phyloP scores from a whole-genome alignment of 2,797 vertebrate genomes.

The Chaetophractus vellerosus region DNA sequence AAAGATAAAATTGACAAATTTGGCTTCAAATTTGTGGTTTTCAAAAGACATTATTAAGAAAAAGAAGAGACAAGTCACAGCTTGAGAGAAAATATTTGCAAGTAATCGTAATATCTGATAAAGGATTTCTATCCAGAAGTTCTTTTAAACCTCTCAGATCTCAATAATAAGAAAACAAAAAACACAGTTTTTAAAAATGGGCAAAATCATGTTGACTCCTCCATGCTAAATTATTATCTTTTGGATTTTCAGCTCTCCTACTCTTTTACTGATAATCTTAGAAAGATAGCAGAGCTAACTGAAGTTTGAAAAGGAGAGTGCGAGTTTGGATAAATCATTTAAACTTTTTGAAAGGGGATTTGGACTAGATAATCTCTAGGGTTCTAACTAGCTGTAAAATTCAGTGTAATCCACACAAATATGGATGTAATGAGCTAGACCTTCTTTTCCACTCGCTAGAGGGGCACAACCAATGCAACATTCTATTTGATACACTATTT shows the following conservation, averaged over 20 bases:
- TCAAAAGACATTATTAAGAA: background rate
- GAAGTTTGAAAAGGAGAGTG: conserved; percentile 29
- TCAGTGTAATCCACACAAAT: background rate
- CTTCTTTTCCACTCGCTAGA: conserved; percentile 9
- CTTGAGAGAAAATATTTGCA: too few species aligned
- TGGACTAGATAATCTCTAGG: background rate
- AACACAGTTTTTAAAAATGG: background rate
- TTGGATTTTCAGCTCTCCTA: background rate
- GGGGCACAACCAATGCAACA: background rate
- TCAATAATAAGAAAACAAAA: background rate
- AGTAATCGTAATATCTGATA: too few species aligned
- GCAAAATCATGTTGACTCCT: conserved; percentile 17
- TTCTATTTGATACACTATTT: background rate
- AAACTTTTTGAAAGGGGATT: background rate
- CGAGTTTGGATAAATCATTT: conserved; percentile 37
- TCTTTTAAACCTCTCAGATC: too few species aligned
- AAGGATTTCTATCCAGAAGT: too few species aligned
- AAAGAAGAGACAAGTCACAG: background rate
- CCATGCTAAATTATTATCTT: conserved; percentile 52
- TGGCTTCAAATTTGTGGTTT: background rate
- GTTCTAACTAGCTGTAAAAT: background rate
- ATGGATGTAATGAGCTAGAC: background rate
- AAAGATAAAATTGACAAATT: background rate
- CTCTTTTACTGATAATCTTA: conserved; percentile 7
- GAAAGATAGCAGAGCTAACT: conserved; percentile 27